These are phyloP conservation scores for Pimpla rufipes DNA, from an alignment of 2,888 invertebrate species.

Conservation along the genomic window DNA sequence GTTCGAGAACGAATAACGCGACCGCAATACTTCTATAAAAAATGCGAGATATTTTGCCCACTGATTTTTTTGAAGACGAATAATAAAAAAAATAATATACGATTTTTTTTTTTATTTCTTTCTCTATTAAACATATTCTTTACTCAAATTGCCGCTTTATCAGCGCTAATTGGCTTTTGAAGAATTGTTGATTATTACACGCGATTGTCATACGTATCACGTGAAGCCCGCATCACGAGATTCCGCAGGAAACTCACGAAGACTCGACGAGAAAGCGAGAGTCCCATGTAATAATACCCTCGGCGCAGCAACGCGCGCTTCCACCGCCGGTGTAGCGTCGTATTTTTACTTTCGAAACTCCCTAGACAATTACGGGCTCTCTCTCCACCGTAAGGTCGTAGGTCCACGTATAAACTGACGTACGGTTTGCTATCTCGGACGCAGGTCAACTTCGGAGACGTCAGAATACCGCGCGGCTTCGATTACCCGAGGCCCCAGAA, in stretches of 20 bases:
- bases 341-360: constrained; percentile 40
- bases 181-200: constrained; percentile 8
- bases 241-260: constrained; percentile 24
- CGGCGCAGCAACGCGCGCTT: neutral
- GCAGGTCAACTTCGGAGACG: constrained; percentile 96
- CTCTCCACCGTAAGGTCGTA: neutral
- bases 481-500: constrained; percentile 95
- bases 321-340: neutral
- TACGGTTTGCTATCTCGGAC: constrained; percentile 31
- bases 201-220: constrained; percentile 28
- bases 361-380: neutral
- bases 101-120: neutral
- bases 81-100: too few relatives aligned
- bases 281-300: constrained; percentile 9
- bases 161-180: neutral
- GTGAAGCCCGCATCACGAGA: constrained; percentile 10
- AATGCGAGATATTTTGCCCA: too few relatives aligned
- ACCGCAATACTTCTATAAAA: too few relatives aligned
- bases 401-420: constrained; percentile 13
- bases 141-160: neutral
- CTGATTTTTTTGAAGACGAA: too few relatives aligned
- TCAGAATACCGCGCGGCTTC: constrained; percentile 91
- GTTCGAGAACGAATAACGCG: too few relatives aligned
- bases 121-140: neutral
- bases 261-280: constrained; percentile 54